Evolutionary conservation across 2,888 invertebrate species (phyloP).

Genomic region (Elmis aenea): DNA sequence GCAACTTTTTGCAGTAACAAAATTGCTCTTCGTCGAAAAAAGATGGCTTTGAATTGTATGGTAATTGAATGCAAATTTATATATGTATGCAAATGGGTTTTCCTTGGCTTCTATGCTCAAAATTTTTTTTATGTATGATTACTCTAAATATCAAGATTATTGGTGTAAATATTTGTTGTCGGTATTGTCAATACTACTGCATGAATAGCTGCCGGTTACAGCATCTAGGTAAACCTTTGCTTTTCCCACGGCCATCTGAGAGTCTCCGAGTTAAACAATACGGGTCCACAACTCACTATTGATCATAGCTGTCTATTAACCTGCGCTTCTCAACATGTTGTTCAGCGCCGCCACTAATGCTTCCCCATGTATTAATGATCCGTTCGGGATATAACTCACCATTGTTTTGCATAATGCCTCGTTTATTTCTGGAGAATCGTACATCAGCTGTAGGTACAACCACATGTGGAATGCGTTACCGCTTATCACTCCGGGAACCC

Average conservation of each 20-base stretch:
- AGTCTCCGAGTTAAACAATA: slow-evolving; percentile 38
- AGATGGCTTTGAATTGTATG: no score
- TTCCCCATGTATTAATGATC: slow-evolving; percentile 26
- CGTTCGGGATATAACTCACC: slow-evolving; percentile 26
- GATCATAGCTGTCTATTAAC: slow-evolving; percentile 41
- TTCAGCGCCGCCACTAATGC: slow-evolving; percentile 31
- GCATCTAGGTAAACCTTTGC: slow-evolving; percentile 34
- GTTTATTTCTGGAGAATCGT: slow-evolving; percentile 16
- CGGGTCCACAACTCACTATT: slow-evolving; percentile 42
- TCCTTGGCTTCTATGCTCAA: no score
- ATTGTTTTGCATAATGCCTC: slow-evolving; percentile 29
- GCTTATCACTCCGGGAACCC: neutral
- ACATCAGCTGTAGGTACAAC: slow-evolving; percentile 8
- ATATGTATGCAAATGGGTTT: no score
- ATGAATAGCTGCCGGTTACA: slow-evolving; percentile 17
- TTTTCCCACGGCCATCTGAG: slow-evolving; percentile 43
- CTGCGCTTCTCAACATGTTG: slow-evolving; percentile 36
- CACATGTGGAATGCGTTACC: slow-evolving; percentile 8
- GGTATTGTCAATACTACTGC: slow-evolving; percentile 18
- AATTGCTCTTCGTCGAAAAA: no score
- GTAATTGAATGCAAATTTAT: no score
- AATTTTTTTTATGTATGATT: no score
- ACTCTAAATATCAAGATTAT: no score
- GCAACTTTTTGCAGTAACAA: no score
- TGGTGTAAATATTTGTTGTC: no score